Base-by-base conservation (phyloP, 2,113 vertebrate species). In the Neotragus moschatus region DNA sequence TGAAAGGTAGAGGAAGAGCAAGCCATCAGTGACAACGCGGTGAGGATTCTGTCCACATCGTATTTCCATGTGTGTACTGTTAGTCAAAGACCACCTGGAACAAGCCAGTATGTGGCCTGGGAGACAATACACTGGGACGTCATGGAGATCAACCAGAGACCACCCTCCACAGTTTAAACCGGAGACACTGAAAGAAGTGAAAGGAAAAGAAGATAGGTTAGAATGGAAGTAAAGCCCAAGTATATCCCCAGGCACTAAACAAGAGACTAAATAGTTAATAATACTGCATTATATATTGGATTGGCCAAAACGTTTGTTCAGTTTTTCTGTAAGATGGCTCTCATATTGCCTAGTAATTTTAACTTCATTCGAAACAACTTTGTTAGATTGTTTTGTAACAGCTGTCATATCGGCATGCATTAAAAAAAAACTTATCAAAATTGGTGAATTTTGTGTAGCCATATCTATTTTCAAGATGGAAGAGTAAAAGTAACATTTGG, bases 131-230 rank as follows among this genome's bases (percentile, higher is more conserved):
- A 61, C 98, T 99, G 96, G 99, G 99, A 98, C 99, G 99, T 99
- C 97, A 99, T 99, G 99, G 99, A 99, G 98, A 99, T 99, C 99
- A 99, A 99, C 98, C 99, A 99, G 99, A 99, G 99, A 99, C 98
- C 99, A 99, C 98, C 99, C 99, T n/a, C 99, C 99, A 88, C 99
- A 99, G 98, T 99, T 99, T 98, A 99, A 99, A 99, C 99, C 99
- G 96, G 99, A 99, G 98, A 99, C 99, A 97, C 99, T 99, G 98
- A 99, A 99, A 99, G 99, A 99, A 98, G 99, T 7, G 61, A 33
- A 63, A 63, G 30, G 2, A 63, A 63, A 63, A 63, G 61, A 17
- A 63, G 30, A 63, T 63, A 33, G 99, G 98, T 99, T 98, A 99
- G 99, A 99, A 99, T 99, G 97, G 99, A 98, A 99, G 99, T 98